phyloP scores from a whole-genome alignment of 2,888 invertebrate genomes.

The Papilio demoleus region DNA sequence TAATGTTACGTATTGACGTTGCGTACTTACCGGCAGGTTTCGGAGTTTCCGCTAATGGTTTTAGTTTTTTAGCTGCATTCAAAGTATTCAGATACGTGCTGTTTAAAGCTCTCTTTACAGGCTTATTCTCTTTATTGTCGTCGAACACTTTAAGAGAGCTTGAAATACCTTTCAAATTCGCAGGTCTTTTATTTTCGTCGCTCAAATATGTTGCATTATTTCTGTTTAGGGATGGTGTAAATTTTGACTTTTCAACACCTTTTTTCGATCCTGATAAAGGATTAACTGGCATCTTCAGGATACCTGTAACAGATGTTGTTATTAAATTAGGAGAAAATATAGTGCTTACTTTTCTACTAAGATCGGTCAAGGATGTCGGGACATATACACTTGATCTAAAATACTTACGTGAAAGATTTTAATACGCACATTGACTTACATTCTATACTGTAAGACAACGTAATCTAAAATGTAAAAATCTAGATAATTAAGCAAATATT shows the following conservation, averaged over 20 bases:
- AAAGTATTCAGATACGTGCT: slow-evolving; percentile 71
- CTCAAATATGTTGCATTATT: slow-evolving; percentile 74
- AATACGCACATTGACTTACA: slow-evolving; percentile 76
- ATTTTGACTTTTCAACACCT: slow-evolving; percentile 73
- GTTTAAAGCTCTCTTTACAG: slow-evolving; percentile 67
- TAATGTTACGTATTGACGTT: neutral
- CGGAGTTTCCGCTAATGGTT: slow-evolving; percentile 64
- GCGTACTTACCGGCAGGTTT: slow-evolving; percentile 60
- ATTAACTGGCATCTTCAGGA: slow-evolving; percentile 83
- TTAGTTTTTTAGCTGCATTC: slow-evolving; percentile 74
- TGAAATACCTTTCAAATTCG: slow-evolving; percentile 58
- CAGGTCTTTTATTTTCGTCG: slow-evolving; percentile 64
- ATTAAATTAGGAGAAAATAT: slow-evolving; percentile 50
- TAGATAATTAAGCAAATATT: slow-evolving; percentile 61
- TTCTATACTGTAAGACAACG: slow-evolving; percentile 71
- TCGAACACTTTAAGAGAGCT: slow-evolving; percentile 53
- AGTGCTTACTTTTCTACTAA: slow-evolving; percentile 60
- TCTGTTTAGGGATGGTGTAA: slow-evolving; percentile 73
- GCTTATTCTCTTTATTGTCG: slow-evolving; percentile 74
- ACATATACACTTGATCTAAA: slow-evolving; percentile 48
- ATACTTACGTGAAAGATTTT: slow-evolving; percentile 72
- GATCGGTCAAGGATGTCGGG: slow-evolving; percentile 71
- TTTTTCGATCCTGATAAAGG: slow-evolving; percentile 74
- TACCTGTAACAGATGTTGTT: slow-evolving; percentile 68
- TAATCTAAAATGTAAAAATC: slow-evolving; percentile 54